phyloP scores from a whole-genome alignment of 2,113 vertebrate genomes.

The Dipodomys merriami region DNA sequence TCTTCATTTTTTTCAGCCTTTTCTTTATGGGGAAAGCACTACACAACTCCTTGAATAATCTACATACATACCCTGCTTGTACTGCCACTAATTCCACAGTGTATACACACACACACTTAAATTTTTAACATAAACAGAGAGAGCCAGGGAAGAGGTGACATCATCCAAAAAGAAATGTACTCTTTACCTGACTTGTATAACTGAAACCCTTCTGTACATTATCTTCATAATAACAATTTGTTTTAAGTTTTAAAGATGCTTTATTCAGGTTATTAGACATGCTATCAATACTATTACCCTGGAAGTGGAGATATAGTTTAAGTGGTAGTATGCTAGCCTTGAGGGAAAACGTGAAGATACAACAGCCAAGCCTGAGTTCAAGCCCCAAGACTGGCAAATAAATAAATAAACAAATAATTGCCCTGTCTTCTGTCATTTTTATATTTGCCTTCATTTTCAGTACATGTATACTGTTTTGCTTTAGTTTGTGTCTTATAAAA shows the following conservation, averaged over 20 bases:
- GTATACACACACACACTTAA: background rate
- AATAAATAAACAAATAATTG: too few species aligned
- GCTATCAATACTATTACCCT: background rate
- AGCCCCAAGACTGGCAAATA: too few species aligned
- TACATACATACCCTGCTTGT: background rate
- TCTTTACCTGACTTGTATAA: too few species aligned
- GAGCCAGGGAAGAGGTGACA: too few species aligned
- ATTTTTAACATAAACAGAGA: background rate
- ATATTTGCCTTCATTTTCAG: slow-evolving; percentile 42
- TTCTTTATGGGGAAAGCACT: background rate
- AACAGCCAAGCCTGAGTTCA: too few species aligned
- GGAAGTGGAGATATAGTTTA: too few species aligned
- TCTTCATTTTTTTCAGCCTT: background rate
- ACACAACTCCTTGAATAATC: background rate
- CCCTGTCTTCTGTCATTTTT: background rate
- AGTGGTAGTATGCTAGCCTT: too few species aligned
- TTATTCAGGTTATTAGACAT: background rate
- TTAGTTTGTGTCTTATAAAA: slow-evolving; percentile 3
- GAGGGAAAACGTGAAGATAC: too few species aligned
- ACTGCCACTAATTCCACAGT: background rate
- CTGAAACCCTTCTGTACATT: too few species aligned
- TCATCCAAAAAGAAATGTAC: too few species aligned
- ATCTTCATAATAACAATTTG: too few species aligned
- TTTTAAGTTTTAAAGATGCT: background rate
- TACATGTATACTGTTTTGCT: background rate